Evolutionary conservation across 2,113 vertebrate genomes (phyloP), one percentile per base, ranked within the genome.

Genomic region (Promerops cafer): DNA sequence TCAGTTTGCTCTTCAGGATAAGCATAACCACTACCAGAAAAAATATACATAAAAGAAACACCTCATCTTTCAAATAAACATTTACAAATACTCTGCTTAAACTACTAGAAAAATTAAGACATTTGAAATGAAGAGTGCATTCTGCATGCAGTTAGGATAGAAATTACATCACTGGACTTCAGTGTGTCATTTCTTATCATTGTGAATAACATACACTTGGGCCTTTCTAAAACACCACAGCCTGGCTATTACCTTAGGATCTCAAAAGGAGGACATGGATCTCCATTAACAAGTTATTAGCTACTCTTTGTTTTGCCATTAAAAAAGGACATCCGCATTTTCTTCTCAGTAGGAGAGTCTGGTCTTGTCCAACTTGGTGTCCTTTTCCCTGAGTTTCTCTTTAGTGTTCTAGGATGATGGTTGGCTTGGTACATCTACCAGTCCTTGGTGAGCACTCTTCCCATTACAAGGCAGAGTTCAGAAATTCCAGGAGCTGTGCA

Each of bases 401-500:
- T 83, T 69, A 90, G 87, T 65, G 45, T 89, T 89, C 85, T 95
- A 85, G 95, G 95, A 89, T 78, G 76, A 92, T 60, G 1, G 7
- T 3, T 83, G 81, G 54, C 44, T 93, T 78, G 82, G 83, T 28
- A 5, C 40, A 75, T 63, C 44, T 61, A 52, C 65, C 87, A 50
- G 88, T 93, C 82, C 90, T 93, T 57, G 50, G 33, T 71, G 63
- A 83, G 69, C 35, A 50, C 79, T 87, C 47, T 42, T 91, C 91
- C 80, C 9, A 6, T 98, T 97, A 99, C 92, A 99, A 95, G 49
- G 98, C 98, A 30, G 98, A 99, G 97, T 99, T 99, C 88, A 98
- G 96, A 92, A 99, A 99, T 79, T 99, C 98, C 50, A 99, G 97
- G 80, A 98, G 98, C 91, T 99, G 98, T 22, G 98, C 98, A 13